Evolutionary conservation across 1,140 invertebrate species (phyloP).

Genomic region (Dendroctonus ponderosae): DNA sequence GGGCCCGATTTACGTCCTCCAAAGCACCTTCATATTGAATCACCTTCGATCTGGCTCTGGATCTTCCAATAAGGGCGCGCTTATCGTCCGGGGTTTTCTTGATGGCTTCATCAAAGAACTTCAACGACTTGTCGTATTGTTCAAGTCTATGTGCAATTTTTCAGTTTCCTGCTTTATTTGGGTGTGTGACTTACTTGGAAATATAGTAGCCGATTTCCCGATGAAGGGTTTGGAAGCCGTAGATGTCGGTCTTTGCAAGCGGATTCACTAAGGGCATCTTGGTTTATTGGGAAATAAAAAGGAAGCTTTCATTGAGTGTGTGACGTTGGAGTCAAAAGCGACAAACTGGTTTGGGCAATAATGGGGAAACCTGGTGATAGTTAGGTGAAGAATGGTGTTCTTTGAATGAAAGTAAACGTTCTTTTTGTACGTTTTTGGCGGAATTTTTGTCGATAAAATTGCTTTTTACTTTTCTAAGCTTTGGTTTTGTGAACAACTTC

Average conservation of each 20-base stretch:
- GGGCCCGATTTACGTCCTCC: constrained; percentile 54
- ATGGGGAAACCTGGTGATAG: too few relatives aligned
- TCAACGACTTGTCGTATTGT: constrained; percentile 39
- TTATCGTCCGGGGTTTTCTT: constrained; percentile 53
- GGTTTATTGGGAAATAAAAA: not conserved
- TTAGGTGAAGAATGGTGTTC: too few relatives aligned
- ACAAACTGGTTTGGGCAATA: too few relatives aligned
- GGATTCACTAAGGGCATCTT: constrained; percentile 15
- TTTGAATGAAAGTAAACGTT: too few relatives aligned
- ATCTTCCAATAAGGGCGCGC: constrained; percentile 53
- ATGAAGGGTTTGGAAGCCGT: constrained; percentile 54
- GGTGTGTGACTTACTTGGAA: constrained; percentile 34
- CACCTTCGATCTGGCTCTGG: constrained; percentile 53
- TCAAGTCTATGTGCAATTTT: constrained; percentile 21
- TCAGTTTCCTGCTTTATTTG: not conserved
- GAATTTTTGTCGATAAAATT: too few relatives aligned
- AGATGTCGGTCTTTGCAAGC: constrained; percentile 51
- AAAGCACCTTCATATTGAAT: constrained; percentile 54
- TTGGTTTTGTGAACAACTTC: too few relatives aligned
- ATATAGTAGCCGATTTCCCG: constrained; percentile 55
- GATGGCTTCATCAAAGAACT: constrained; percentile 54
- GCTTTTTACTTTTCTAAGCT: too few relatives aligned
- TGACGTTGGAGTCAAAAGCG: too few relatives aligned
- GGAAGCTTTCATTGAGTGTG: too few relatives aligned
- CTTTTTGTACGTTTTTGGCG: too few relatives aligned